Percentiles rank a stretch among this genome's conserved stretches.
Conservation (phyloP, 2,888 invertebrate species). For the Cryptops parisi region DNA sequence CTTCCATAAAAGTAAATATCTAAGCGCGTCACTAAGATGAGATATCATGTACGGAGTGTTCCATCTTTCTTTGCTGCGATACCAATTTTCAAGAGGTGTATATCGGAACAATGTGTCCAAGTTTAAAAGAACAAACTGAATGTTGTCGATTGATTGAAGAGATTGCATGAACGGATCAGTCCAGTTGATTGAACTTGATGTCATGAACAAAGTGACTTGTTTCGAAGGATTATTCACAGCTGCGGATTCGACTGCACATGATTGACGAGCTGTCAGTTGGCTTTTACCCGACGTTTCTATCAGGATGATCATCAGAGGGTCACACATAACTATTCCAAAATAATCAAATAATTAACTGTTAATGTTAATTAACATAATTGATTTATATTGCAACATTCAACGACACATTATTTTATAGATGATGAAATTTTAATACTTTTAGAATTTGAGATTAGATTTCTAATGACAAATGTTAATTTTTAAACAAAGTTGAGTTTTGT, state of each 20-base stretch:
- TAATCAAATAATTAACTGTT: no score
- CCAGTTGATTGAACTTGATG: background rate
- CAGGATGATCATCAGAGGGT: no score
- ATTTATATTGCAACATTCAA: no score
- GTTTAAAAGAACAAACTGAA: constrained; percentile 39
- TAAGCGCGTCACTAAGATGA: constrained; percentile 49
- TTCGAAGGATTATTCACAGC: constrained; percentile 1
- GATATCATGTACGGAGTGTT: constrained; percentile 30
- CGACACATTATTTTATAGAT: no score
- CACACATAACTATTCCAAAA: no score
- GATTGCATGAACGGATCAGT: background rate
- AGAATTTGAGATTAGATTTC: no score
- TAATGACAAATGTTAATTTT: no score
- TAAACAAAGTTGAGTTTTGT: no score
- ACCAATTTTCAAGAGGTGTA: constrained; percentile 44
- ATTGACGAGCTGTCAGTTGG: constrained; percentile 1
- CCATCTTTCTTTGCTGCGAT: constrained; percentile 39
- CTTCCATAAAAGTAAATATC: constrained; percentile 53
- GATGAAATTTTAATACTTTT: no score
- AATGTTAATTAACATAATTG: no score
- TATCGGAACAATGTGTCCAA: constrained; percentile 38
- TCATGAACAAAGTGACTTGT: constrained; percentile 3
- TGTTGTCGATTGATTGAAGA: constrained; percentile 28
- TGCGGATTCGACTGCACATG: constrained; percentile 11
- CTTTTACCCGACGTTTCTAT: constrained; percentile 12